Conservation (phyloP, 1,140 invertebrate genomes). For the Trichonephila inaurata region DNA sequence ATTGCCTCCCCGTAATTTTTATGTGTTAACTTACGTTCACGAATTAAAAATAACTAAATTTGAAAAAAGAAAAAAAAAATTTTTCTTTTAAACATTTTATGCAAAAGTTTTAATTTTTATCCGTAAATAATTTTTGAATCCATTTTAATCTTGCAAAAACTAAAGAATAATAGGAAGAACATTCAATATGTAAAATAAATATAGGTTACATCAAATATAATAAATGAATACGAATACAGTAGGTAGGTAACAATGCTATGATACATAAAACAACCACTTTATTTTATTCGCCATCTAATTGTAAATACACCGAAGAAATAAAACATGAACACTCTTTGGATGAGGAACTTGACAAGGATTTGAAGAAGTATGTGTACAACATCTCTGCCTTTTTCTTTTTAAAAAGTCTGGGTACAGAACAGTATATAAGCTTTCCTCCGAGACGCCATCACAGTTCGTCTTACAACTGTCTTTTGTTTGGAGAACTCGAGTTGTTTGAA, state of each 20-base stretch:
- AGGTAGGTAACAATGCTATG: constrained; percentile 18
- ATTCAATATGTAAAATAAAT: constrained; percentile 11
- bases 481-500: not conserved
- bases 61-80: too few species aligned
- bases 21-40: too few species aligned
- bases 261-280: constrained; percentile 43
- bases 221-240: constrained; percentile 15
- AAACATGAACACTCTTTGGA: constrained; percentile 75
- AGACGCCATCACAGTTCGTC: constrained; percentile 14
- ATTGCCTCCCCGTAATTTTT: too few species aligned
- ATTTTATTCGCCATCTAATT: constrained; percentile 44
- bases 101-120: too few species aligned
- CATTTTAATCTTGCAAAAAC: not conserved
- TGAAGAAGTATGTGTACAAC: constrained; percentile 54
- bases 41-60: too few species aligned
- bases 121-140: too few species aligned
- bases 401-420: not conserved
- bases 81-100: too few species aligned
- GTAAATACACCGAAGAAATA: constrained; percentile 57
- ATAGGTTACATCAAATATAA: not conserved
- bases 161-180: not conserved
- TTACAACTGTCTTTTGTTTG: not conserved
- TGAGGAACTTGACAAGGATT: constrained; percentile 74
- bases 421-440: not conserved
- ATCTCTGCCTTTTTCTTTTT: not conserved